Evolutionary conservation across 2,797 vertebrate species (phyloP), one percentile per base, ranked within the genome.

Genomic region (Sebastes steindachneri): DNA sequence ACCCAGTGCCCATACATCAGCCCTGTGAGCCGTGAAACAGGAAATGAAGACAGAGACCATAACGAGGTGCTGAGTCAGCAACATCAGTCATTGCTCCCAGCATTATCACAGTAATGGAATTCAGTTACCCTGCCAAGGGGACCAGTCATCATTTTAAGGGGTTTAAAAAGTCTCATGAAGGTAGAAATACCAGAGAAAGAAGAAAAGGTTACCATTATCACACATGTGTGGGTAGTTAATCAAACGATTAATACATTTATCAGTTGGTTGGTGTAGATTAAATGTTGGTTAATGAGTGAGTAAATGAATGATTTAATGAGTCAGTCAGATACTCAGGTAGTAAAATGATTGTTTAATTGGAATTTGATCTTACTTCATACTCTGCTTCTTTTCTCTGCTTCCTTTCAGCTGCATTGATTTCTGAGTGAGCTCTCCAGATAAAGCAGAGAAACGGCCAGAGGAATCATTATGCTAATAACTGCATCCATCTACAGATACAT

Each of bases 11-110:
- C 90, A 93, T 95, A 94, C 92, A 95, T 95, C 94, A 96, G 88
- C 82, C 66, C 77, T 80, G 70, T 84, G 79, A 92, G 90, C 91
- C 64, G 63, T 94, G 93, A 95, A 94, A 92, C 89, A 93, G 86
- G 89, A 94, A 93, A 93, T 92, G 91, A 95, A 93, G 93, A 93
- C 89, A 82, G 82, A 90, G 90, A 85, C 88, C 88, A 92, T 95
- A 95, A 95, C 87, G 88, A 92, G 88, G 89, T 89, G 92, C 93
- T 95, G 94, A 95, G 88, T 95, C 93, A 95, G 93, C 89, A 58
- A 85, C 91, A 95, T 96, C 88, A 91, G 90, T 95, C 92, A 94
- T 82, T 45, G 80, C 86, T 75, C 68, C 68, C 60, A 72, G 80
- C 71, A 64, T 91, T 88, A 94, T 88, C 76, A 85, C 84, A 69